phyloP scores from a whole-genome alignment of 2,113 vertebrate species.

The Calyptomena viridis region DNA sequence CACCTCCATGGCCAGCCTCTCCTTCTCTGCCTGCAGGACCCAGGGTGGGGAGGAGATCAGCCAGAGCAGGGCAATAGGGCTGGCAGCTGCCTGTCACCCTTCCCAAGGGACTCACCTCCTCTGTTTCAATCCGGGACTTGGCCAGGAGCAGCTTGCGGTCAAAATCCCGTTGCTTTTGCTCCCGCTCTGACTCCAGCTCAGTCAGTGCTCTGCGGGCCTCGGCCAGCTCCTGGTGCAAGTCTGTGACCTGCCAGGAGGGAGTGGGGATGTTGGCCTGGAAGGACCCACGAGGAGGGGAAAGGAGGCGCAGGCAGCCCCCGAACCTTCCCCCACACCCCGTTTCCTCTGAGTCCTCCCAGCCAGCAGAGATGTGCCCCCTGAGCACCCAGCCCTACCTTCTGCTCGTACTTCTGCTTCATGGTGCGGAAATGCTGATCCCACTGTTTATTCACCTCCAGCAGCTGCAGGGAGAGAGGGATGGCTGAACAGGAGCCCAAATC shows the following conservation, averaged over 20 bases:
- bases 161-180: constrained; percentile 93
- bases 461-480: constrained; percentile 68
- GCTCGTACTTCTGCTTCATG: constrained; percentile 97
- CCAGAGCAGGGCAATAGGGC: not conserved
- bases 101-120: constrained; percentile 77
- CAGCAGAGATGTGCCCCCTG: not conserved
- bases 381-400: constrained; percentile 82
- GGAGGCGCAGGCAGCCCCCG: not conserved
- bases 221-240: constrained; percentile 87
- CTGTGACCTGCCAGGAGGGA: constrained; percentile 80
- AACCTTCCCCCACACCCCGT: rapidly evolving
- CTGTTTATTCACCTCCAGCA: constrained; percentile 98
- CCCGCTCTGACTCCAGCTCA: constrained; percentile 87
- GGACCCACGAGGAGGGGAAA: not conserved
- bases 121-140: constrained; percentile 94
- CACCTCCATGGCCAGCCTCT: constrained; percentile 86
- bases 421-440: constrained; percentile 98
- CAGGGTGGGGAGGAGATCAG: not conserved
- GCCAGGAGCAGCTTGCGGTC: constrained; percentile 95
- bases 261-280: not conserved
- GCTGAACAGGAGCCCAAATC: not conserved
- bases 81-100: not conserved
- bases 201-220: constrained; percentile 86
- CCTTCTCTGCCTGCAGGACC: constrained; percentile 84
- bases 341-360: not conserved